Evolutionary conservation across 1,140 invertebrate species (phyloP), one percentile per base, ranked within the genome.

Genomic region (Drosophila nebulosa): DNA sequence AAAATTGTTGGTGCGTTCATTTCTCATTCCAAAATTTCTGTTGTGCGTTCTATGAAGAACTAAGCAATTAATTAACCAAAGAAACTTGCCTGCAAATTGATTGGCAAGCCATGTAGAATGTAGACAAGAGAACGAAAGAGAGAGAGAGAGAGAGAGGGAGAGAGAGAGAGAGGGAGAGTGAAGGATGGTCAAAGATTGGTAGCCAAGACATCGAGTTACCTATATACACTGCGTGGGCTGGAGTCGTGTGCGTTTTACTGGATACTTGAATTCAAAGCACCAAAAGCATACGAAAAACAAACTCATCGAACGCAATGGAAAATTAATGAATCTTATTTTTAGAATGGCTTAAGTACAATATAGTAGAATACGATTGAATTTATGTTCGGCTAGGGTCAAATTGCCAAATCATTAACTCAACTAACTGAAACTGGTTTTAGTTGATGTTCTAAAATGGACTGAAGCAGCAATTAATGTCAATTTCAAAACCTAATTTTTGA

Each of bases 51-150:
- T 80, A 74, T 78, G 46, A 64, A 46, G 81, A 62, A 62, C 63
- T 64, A 51, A 69, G 74, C 78, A 86, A 85, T 85, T 85, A 85
- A 85, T 86, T 85, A 85, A 86, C 66, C 60, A 64, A 74, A 74
- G 65, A 77, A 60, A 72, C 64, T 69, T 66, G 58, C 69, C 39
- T 76, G 77, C 62, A 86, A 85, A 86, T 80, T 85, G 73, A 85
- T 80, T 86, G 80, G 79, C 67, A 50, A 59, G 62, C 35, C 39
- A 46, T 46, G 21, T 46, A 10, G 16, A 42, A 16, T 42, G 7
- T 16, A 42, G 39, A 16, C 39, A 36, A 63, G 18, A 12, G 2
- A 22, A 16, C 7, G 27, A 30, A 9, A 30, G 27, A 30, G 2
- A 30, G 7, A 30, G 7, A 30, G 27, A 30, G 1, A 30, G 7